Base-by-base conservation (phyloP, 2,888 invertebrate genomes). In the Brenthis daphne region DNA sequence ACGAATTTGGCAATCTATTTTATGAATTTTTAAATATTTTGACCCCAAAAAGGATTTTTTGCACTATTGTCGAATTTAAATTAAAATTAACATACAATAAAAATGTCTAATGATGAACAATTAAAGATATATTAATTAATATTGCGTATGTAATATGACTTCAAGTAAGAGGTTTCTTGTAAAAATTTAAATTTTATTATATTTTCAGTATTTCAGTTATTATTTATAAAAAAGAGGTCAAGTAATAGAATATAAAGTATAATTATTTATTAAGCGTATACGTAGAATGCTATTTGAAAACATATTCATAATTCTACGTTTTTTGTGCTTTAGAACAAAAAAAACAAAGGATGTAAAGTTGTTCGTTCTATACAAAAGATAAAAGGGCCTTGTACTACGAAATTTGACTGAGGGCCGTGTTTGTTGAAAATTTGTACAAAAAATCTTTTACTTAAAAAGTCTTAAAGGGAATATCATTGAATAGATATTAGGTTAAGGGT, bases 351-450 rank as follows among this genome's bases (percentile, higher is more conserved):
- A 74, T 57, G 65, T 65, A 70, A 73, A 71, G 50, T 72, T 71
- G 67, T 73, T 72, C 74, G 69, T 73, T 72, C 67, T 66, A 64
- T 55, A 71, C 68, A 74, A 73, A 73, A 74, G 60, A 70, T 71
- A 67, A 73, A 74, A 74, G 68, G 54, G 67, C 43, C 60, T 66
- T 71, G 57, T 70, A 66, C 53, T 66, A 66, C 56, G 55, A 70
- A 67, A 71, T 65, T 72, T 65, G 67, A 54, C 73, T 71, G 57
- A 70, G 69, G 69, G 33, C 68, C 61, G 60, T 57, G 57, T 67
- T 67, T 72, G 65, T 67, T 64, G 37, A 56, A 58, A 70, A 58
- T 57, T 58, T 16, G 24, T 24, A 55, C n/a, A 50, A 65, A 60
- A 70, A 56, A 51, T 50, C 20, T 67, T 72, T 67, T 54, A 24